A percentile compares a stretch with the other conserved stretches of the same genome.
Evolutionary conservation across 2,797 vertebrate species (phyloP).

Genomic region (Myoxocephalus aenaeus): DNA sequence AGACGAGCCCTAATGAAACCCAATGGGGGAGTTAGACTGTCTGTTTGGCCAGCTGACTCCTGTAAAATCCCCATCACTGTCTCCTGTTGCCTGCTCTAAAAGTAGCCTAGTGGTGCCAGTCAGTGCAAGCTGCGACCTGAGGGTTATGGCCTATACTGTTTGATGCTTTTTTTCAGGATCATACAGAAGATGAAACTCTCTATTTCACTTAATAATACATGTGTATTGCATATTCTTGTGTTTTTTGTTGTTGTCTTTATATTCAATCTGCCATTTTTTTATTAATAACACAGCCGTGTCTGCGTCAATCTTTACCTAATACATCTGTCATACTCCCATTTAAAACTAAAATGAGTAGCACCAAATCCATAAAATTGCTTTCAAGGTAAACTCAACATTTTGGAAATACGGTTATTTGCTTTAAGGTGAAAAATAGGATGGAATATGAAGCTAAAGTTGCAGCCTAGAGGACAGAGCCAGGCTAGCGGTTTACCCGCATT

Average conservation of each 20-base stretch:
- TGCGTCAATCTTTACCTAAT: background rate
- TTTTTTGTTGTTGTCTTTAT: constrained; percentile 3
- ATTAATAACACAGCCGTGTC: background rate
- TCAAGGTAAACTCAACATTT: background rate
- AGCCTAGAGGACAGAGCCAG: background rate
- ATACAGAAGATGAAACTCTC: constrained; percentile 10
- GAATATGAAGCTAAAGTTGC: background rate
- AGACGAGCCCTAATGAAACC: constrained; percentile 82
- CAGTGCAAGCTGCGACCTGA: constrained; percentile 6
- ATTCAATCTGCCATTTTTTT: background rate
- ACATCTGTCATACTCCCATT: background rate
- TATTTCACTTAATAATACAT: background rate
- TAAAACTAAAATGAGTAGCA: background rate
- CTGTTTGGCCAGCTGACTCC: constrained; percentile 84
- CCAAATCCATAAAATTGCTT: background rate
- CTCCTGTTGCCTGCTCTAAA: constrained; percentile 72
- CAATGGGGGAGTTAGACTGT: constrained; percentile 77
- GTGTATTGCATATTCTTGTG: background rate
- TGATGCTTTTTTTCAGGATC: constrained; percentile 32
- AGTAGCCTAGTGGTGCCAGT: constrained; percentile 66
- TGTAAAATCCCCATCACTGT: constrained; percentile 73
- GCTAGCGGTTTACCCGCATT: background rate
- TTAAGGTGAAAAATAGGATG: background rate
- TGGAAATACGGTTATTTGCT: background rate
- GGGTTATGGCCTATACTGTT: constrained; percentile 13